phyloP scores from a whole-genome alignment of 2,113 vertebrate species.

The Myotis yumanensis region DNA sequence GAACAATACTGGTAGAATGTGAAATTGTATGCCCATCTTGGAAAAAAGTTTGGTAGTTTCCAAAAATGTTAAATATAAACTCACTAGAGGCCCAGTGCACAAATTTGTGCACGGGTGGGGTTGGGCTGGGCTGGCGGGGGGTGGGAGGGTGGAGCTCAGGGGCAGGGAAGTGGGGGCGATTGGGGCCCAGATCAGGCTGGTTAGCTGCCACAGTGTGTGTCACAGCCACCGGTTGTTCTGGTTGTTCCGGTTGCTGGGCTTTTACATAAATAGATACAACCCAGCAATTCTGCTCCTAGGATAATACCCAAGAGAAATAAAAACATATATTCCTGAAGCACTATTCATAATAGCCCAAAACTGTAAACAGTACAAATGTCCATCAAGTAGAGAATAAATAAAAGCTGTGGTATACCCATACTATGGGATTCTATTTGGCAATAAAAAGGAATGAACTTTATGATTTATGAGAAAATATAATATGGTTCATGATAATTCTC shows the following conservation, averaged over 20 bases:
- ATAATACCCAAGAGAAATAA: neutral
- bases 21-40: neutral
- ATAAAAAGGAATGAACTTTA: neutral
- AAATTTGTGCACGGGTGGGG: no score
- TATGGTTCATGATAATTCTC: conserved; percentile 64
- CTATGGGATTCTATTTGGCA: neutral
- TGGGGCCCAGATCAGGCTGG: no score
- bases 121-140: accelerated
- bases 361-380: neutral
- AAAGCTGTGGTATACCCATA: neutral
- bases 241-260: no score
- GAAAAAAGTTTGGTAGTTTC: neutral
- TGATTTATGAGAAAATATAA: conserved; percentile 59
- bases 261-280: neutral
- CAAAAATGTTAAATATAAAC: neutral
- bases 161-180: no score
- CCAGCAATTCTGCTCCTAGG: neutral
- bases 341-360: neutral
- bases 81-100: neutral
- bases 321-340: neutral
- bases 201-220: no score
- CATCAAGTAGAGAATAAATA: neutral
- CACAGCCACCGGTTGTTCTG: no score
- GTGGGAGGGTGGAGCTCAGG: no score
- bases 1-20: neutral